Evolutionary conservation across 37 sponge, comb jelly and placozoan species (phyloP), one percentile per base, ranked within the genome.

Genomic region (Beroe forskalii): DNA sequence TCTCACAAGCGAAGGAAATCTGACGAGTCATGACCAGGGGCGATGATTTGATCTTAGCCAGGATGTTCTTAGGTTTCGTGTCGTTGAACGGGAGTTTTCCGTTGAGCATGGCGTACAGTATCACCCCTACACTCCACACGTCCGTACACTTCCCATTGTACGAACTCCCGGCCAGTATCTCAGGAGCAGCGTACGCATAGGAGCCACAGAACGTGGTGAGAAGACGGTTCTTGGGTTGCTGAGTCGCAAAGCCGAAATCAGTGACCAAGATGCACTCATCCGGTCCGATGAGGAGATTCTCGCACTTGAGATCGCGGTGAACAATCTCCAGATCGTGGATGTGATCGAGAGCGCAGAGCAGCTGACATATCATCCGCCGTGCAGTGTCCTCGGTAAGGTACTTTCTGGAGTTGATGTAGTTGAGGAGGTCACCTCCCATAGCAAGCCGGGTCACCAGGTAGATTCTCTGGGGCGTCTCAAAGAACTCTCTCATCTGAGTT

Each of bases 61-160:
- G 86, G 12, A 96, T 89, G 25, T 90, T 91, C 86, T 94, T 94
- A 22, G 93, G 90, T 42, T 95, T 92, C 20, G 92, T 90, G 67
- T 97, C 97, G 32, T 93, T 94, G 91, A 94, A 96, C 0, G 96
- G 96, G 0, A 96, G 93, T 41, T 69, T 80, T 1, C 96, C 96
- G 38, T 67, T 76, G n/a, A 93, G 92, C 96, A 96, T 96, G 27
- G 96, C 96, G 86, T 93, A 96, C 67, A 94, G 91, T 0, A 96
- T 91, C 8, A 96, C 92, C 32, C 97, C 97, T 90, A 95, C 93
- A 89, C 97, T 97, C 97, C 97, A 97, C 14, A 94, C 93, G 67
- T 97, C 97, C 40, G 97, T 90, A 30, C 42, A 67, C 60, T 67
- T 67, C 8, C 95, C 97, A 63, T 91, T 62, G 91, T 97, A 97